A percentile compares a stretch with the other conserved stretches of the same genome.
Conservation (phyloP, 2,797 vertebrate genomes). For the Nothura maculosa region DNA sequence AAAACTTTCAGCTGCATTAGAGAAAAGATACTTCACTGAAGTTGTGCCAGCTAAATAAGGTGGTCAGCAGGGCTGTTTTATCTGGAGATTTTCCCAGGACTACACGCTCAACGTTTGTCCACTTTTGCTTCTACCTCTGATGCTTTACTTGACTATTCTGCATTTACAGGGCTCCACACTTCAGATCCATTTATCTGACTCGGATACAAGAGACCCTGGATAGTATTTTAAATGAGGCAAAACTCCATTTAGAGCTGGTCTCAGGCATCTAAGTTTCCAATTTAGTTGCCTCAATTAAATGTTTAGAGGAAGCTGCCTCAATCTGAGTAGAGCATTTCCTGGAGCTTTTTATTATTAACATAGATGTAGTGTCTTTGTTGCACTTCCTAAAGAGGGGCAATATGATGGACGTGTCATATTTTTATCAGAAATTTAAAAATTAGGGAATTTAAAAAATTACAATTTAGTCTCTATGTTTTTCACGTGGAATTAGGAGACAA, state of each 20-base stretch:
- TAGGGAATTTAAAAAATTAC: neutral
- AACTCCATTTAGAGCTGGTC: neutral
- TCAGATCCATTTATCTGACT: neutral
- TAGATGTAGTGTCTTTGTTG: neutral
- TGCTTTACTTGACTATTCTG: neutral
- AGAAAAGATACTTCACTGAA: neutral
- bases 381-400: neutral
- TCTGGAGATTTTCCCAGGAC: neutral
- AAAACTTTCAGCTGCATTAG: neutral
- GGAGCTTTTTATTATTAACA: neutral
- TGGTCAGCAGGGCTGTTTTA: neutral
- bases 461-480: neutral
- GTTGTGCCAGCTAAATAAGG: neutral
- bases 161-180: fast-evolving
- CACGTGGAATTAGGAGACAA: neutral
- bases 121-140: neutral
- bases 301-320: neutral
- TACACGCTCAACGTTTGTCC: fast-evolving
- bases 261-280: neutral
- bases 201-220: neutral
- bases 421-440: neutral
- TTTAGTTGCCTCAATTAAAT: neutral
- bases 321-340: neutral
- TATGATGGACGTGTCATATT: neutral
- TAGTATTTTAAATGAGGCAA: neutral